Base-by-base conservation (phyloP, 2,888 invertebrate genomes). In the Acanthosepion pharaonis region DNA sequence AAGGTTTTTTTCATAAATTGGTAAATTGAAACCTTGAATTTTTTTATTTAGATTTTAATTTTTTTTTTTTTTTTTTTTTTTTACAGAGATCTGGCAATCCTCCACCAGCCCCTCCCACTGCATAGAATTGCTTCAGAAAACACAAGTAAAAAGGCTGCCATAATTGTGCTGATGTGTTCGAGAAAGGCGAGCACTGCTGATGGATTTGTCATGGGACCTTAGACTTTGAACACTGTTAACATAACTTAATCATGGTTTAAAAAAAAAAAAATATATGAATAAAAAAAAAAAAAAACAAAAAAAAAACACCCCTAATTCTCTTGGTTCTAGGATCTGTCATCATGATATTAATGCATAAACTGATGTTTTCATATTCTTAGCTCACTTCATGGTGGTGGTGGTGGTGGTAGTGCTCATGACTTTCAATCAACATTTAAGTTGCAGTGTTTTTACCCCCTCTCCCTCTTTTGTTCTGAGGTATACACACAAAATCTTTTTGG, bases 301-400 rank as follows among this genome's bases (percentile, higher is more conserved):
- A n/a, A 33, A 33, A 33, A 33, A 33, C 55, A 20, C 15, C 4
- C 55, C 9, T 78, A 78, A 78, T 15, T 78, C 33, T 78, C 78
- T n/a, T 78, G 15, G n/a, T 78, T 78, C n/a, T 78, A 78, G 78
- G 78, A 78, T 78, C 78, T 78, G 78, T 78, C 78, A n/a, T 78
- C n/a, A 6, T 78, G 11, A 78, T 33, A 28, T 78, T 78, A n/a
- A 78, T 9, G 28, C 3, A n/a, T 28, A 78, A 28, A n/a, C 28
- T 18, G 8, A 78, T 15, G 2, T 78, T 15, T n/a, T 33, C n/a
- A n/a, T 78, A 6, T n/a, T 78, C 78, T 78, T n/a, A 33, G 15
- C 9, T n/a, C n/a, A 6, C 15, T 18, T 78, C 78, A 2, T 78
- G n/a, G 15, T 78, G 78, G 78, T 78, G n/a, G 15, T 78, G 78